phyloP scores from a whole-genome alignment of 2,113 vertebrate genomes.

The Eleginops maclovinus region DNA sequence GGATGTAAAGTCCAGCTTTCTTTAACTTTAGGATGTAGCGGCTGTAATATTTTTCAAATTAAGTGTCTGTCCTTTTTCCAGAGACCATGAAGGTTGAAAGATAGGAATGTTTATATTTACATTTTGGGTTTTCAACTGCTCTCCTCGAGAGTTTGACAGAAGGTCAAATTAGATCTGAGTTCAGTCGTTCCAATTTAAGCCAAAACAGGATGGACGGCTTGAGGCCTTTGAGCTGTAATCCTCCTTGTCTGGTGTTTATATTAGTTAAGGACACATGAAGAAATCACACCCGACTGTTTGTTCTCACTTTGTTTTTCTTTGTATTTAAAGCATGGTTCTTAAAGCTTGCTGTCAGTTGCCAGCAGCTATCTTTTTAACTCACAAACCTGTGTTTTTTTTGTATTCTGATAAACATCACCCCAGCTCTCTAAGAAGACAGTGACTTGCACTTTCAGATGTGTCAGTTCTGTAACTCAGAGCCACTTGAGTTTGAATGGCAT shows the following conservation, averaged over 20 bases:
- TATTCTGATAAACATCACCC: slow-evolving; percentile 2
- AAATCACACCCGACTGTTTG: not conserved
- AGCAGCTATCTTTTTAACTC: not conserved
- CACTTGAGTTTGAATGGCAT: slow-evolving; percentile 44
- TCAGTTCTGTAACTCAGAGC: slow-evolving; percentile 13
- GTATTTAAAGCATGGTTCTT: not conserved
- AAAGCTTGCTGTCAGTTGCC: not conserved
- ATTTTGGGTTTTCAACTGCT: not conserved
- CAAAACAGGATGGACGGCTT: not conserved
- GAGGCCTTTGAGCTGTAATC: not conserved
- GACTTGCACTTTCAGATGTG: slow-evolving; percentile 13
- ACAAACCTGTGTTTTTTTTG: not conserved
- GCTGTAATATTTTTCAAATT: not conserved
- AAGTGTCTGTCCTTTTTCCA: not conserved
- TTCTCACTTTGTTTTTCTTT: not conserved
- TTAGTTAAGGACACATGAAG: not conserved
- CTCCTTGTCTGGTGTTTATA: not conserved
- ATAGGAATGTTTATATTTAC: not conserved
- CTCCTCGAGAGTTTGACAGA: not conserved
- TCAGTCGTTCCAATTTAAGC: not conserved
- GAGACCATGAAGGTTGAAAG: not conserved
- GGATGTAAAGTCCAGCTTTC: not conserved
- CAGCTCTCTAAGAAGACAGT: not conserved
- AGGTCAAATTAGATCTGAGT: not conserved
- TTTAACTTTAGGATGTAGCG: not conserved